phyloP scores from a whole-genome alignment of 2,888 invertebrate genomes.

The Conomelus anceps region DNA sequence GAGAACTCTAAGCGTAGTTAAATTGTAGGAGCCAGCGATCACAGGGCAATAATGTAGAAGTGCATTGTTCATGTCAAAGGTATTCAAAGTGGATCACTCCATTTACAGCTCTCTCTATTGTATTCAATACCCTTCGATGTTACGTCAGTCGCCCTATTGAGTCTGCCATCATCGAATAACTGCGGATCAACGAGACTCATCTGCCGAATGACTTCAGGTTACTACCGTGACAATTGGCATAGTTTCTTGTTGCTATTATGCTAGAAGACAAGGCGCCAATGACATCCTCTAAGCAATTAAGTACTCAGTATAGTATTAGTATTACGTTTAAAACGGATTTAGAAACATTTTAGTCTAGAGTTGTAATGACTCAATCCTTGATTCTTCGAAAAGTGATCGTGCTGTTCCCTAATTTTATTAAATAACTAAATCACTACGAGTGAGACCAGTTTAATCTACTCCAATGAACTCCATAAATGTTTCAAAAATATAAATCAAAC shows the following conservation, averaged over 20 bases:
- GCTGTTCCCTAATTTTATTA: too few species aligned
- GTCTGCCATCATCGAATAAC: not conserved
- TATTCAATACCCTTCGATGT: not conserved
- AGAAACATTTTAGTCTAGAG: not conserved
- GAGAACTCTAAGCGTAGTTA: too few species aligned
- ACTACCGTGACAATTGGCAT: not conserved
- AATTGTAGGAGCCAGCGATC: too few species aligned
- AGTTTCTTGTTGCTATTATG: not conserved
- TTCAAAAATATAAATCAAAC: too few species aligned
- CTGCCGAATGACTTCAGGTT: not conserved
- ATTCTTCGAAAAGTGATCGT: too few species aligned
- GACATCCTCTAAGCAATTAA: not conserved
- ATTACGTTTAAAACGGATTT: not conserved
- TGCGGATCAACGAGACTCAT: not conserved
- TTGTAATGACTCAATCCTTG: too few species aligned
- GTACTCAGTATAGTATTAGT: not conserved
- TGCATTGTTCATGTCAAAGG: not conserved
- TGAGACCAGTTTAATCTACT: too few species aligned
- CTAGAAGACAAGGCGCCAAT: not conserved
- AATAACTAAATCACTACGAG: too few species aligned
- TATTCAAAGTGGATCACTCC: not conserved
- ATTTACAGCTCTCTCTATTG: not conserved
- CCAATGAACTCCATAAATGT: too few species aligned
- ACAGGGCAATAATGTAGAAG: not conserved
- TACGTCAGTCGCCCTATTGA: not conserved